Base-by-base conservation (phyloP, 2,113 vertebrate species). In the Anoura caudifer region DNA sequence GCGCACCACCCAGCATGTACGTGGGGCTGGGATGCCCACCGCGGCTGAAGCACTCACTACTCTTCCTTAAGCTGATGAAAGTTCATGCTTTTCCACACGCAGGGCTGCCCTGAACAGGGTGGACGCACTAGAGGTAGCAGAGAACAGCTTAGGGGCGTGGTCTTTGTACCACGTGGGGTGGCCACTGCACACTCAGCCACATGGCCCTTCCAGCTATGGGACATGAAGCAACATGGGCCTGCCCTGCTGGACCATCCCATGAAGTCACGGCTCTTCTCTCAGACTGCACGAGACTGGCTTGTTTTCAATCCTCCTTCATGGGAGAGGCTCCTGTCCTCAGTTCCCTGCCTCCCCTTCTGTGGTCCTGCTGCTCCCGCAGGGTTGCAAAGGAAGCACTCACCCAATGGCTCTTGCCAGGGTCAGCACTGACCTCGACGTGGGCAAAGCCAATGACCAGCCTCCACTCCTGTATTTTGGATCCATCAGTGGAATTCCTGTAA, bases 1-100 rank as follows among this genome's bases (percentile, higher is more conserved):
- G 20, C 12, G 22, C 43, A 50, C 75, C 59, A 61, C 24, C 9
- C 22, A 9, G 59, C 24, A 12, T 26, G 13, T 61, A 26, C 4
- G 19, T 61, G 59, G 9, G 33, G 16, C 9, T 20, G 0, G 50
- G 41, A 11, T 0, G 0, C 3, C n/a, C 28, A 3, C 28, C 22
- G 41, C 11, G 6, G 38, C 4, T 28, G 15, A 20, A 56, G 92
- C 31, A 19, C 54, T 36, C 31, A 19, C 54, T 36, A 54, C 43
- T 70, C n/a, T 16, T 43, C 8, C 7, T 1, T 14, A 83, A 33
- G 79, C 41, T 9, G 12, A 61, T 2, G 43, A 36, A 59, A 43
- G 28, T 7, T 89, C 15, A 15, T 13, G 56, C 28, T 89, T n/a
- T 67, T 2, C 31, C 61, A 22, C 70, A 33, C 1, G 6, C 4